Evolutionary conservation across 2,797 vertebrate species (phyloP).

Genomic region (Anas georgica): DNA sequence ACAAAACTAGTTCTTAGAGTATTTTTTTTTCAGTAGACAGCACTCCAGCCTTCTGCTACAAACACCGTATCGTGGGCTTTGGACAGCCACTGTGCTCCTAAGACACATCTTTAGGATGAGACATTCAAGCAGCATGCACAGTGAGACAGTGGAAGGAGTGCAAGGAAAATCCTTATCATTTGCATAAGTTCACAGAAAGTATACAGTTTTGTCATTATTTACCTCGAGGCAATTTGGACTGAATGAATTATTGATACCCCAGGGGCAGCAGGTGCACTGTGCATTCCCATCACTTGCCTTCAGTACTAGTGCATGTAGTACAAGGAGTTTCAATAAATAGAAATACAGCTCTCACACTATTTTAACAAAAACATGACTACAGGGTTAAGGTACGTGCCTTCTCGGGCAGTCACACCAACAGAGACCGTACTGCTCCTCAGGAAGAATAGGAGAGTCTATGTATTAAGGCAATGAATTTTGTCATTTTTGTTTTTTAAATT

Average conservation of each 20-base stretch:
- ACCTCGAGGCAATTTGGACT: neutral
- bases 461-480: constrained; percentile 55
- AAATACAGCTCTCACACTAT: neutral
- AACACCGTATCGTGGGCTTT: neutral
- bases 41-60: constrained; percentile 59
- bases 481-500: constrained; percentile 17
- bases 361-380: neutral
- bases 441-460: neutral
- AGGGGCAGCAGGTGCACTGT: neutral
- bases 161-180: neutral
- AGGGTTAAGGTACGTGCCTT: neutral
- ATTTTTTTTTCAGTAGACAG: constrained; percentile 72
- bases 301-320: neutral
- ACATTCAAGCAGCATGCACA: constrained; percentile 51
- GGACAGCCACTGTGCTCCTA: constrained; percentile 31
- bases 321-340: constrained; percentile 31
- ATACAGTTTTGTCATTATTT: neutral
- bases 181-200: neutral
- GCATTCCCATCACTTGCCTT: neutral
- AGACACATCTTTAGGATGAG: neutral
- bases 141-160: constrained; percentile 1
- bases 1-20: constrained; percentile 59
- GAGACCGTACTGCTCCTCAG: neutral
- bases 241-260: neutral
- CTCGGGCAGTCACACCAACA: neutral